Conservation (phyloP, 2,113 vertebrate species). For the Sitta europaea region DNA sequence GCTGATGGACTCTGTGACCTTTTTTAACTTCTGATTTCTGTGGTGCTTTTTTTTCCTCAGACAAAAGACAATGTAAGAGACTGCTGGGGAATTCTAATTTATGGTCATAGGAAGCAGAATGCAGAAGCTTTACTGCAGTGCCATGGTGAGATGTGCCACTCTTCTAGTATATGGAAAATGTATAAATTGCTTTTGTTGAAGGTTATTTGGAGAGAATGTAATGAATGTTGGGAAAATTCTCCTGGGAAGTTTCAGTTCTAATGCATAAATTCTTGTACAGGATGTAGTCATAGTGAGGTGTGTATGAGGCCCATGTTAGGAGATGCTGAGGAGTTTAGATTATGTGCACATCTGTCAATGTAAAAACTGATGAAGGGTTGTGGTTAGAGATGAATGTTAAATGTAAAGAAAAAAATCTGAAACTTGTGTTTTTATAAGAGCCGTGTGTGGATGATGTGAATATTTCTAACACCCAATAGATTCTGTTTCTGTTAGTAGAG, state of each 20-base stretch:
- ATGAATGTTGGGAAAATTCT: background rate
- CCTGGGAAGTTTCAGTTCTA: background rate
- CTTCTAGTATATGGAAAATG: background rate
- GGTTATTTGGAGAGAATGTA: background rate
- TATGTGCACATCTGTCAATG: background rate
- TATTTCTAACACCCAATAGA: background rate
- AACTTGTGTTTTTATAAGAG: background rate
- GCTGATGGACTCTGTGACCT: background rate
- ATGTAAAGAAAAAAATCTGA: background rate
- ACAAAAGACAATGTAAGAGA: background rate
- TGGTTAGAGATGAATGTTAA: background rate
- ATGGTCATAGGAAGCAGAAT: slow-evolving; percentile 2
- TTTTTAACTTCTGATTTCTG: slow-evolving; percentile 16
- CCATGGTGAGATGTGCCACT: background rate
- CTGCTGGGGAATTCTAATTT: slow-evolving; percentile 18
- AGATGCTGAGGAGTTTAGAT: background rate
- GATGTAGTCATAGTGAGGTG: background rate
- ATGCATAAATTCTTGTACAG: background rate
- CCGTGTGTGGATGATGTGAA: background rate
- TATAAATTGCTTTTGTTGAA: slow-evolving; percentile 1
- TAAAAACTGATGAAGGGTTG: background rate
- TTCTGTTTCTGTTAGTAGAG: background rate
- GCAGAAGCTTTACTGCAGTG: background rate
- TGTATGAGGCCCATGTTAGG: background rate
- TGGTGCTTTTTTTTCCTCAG: background rate